Base-by-base conservation (phyloP, 2,113 vertebrate species). In the Cephalopholis sonnerati region DNA sequence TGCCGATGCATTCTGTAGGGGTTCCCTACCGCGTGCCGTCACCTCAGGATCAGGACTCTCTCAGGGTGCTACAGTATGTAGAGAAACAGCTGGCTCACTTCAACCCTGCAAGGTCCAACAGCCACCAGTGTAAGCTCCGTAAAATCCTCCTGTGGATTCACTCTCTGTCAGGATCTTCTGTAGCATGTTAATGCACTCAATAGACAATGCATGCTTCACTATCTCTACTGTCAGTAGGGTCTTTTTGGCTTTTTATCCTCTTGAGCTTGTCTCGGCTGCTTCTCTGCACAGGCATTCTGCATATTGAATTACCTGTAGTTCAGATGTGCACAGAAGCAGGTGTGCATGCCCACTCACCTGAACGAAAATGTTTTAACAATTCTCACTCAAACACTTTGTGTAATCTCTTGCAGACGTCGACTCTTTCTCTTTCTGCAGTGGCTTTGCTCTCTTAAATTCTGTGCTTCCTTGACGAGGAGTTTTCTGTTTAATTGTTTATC, bases 11-110 rank as follows among this genome's bases (percentile, higher is more conserved):
- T 63, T 83, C 91, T 77, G 84, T 92, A 89, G 91, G 87, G 75
- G 48, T 91, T 73, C 90, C 91, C 74, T 94, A 93, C 85, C 91
- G 86, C 1, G 85, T 93, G 64, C 92, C 94, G 36, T 77, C 94
- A 36, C 73, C 88, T 25, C 92, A 93, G 82, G 94, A 95, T 84
- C 93, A 94, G 90, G 84, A 93, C 83, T 95, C 95, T 79, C 93
- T 95, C 90, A 95, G 93, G 81, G 91, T 96, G 81, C 94, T 96
- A 11, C 94, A 96, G 87, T 95, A 93, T 83, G 93, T 96, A 92
- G 95, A 96, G 90, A 93, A 92, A 62, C 93, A 96, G 55, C 90
- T 96, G 91, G 94, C 94, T 81, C 90, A 95, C 86, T 95, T 96
- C 93, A 93, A 94, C 88, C 95, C 95, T 2, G 83, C 94, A 66